phyloP scores from a whole-genome alignment of 2,888 invertebrate genomes.

The Zhuqinia jingwanae region DNA sequence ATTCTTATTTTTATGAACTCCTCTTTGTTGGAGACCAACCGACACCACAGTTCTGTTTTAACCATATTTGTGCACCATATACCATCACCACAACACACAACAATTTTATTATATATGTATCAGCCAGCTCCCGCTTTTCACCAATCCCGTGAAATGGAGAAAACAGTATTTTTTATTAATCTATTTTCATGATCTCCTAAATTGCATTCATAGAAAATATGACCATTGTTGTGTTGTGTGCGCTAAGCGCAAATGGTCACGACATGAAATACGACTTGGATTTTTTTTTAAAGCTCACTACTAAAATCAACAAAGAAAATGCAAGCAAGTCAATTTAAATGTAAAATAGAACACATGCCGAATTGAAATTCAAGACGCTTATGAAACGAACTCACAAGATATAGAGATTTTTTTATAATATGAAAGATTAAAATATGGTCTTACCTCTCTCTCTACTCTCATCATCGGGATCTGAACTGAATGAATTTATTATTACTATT shows the following conservation, averaged over 20 bases:
- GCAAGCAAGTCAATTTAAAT: slow-evolving; percentile 19
- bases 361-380: slow-evolving; percentile 52
- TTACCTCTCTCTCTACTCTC: slow-evolving; percentile 24
- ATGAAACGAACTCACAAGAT: slow-evolving; percentile 36
- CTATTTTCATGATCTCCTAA: slow-evolving; percentile 60
- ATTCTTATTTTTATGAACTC: slow-evolving; percentile 23
- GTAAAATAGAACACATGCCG: slow-evolving; percentile 35
- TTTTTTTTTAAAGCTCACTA: slow-evolving; percentile 22
- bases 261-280: background rate
- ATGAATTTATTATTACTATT: slow-evolving; percentile 9
- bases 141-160: slow-evolving; percentile 23
- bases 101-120: slow-evolving; percentile 13
- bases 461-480: slow-evolving; percentile 51
- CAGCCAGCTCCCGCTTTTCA: slow-evolving; percentile 34
- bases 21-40: slow-evolving; percentile 40
- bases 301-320: background rate
- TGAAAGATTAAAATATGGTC: slow-evolving; percentile 2
- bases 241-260: slow-evolving; percentile 5
- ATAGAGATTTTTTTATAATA: slow-evolving; percentile 34
- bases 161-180: slow-evolving; percentile 56
- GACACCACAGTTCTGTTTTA: slow-evolving; percentile 18
- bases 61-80: slow-evolving; percentile 31
- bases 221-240: slow-evolving; percentile 23
- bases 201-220: slow-evolving; percentile 49
- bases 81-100: slow-evolving; percentile 5